These are phyloP conservation scores for Pionites leucogaster DNA, from an alignment of 2,113 vertebrate genomes.

Conservation along the genomic window DNA sequence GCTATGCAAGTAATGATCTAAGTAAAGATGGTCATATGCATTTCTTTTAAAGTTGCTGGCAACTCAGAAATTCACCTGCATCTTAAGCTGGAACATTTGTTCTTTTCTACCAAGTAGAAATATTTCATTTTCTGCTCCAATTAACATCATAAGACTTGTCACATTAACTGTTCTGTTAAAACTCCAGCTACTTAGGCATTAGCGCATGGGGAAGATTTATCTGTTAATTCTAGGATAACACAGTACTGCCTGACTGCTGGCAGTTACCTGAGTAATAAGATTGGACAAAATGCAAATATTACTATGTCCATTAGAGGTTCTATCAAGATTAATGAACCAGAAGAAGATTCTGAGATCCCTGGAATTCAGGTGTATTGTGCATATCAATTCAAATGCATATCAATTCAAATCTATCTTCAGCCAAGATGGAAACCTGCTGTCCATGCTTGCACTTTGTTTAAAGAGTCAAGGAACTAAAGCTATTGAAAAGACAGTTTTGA, in stretches of 20 bases:
- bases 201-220: conserved; percentile 48
- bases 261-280: conserved; percentile 59
- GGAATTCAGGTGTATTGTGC: conserved; percentile 7
- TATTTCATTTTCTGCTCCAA: conserved; percentile 66
- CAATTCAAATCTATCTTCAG: not conserved
- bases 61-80: conserved; percentile 1
- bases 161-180: conserved; percentile 51
- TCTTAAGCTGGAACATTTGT: conserved; percentile 13
- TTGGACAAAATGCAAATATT: conserved; percentile 43
- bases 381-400: not conserved
- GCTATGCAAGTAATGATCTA: not conserved
- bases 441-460: not conserved
- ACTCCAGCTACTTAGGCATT: conserved; percentile 53
- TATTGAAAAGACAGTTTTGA: not conserved
- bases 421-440: not conserved
- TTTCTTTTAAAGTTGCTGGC: not conserved
- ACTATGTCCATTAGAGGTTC: not conserved
- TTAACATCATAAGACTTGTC: conserved; percentile 65
- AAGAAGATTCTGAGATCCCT: not conserved
- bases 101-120: conserved; percentile 58
- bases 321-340: conserved; percentile 35
- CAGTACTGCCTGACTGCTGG: not conserved
- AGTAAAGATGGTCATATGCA: not conserved
- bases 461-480: not conserved
- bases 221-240: conserved; percentile 62